A percentile compares a stretch with the other conserved stretches of the same genome.
These are phyloP conservation scores for Zele albiditarsus DNA, from an alignment of 2,888 invertebrate genomes.

Conservation along the genomic window DNA sequence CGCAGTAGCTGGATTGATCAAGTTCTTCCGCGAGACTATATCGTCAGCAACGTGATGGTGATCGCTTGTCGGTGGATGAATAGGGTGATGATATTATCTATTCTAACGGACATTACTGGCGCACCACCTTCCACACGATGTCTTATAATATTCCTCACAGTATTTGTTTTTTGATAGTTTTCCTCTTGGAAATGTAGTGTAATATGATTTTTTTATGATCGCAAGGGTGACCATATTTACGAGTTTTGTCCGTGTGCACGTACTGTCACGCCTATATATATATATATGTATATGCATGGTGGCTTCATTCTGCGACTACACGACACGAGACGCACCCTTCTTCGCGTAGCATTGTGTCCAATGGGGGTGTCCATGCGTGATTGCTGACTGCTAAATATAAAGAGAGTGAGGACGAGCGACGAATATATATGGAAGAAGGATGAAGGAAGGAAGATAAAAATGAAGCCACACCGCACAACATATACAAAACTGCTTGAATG, in stretches of 20 bases:
- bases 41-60: too few species aligned
- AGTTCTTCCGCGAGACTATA: too few species aligned
- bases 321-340: constrained; percentile 18
- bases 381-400: constrained; percentile 32
- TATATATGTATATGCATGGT: constrained; percentile 17
- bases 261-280: constrained; percentile 53
- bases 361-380: constrained; percentile 16
- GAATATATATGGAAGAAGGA: constrained; percentile 25
- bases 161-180: not conserved
- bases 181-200: constrained; percentile 21
- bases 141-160: not conserved
- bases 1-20: too few species aligned
- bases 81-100: too few species aligned
- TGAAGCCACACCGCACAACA: constrained; percentile 39
- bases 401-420: not conserved
- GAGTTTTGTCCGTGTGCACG: constrained; percentile 55
- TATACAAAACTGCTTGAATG: constrained; percentile 58
- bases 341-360: constrained; percentile 17
- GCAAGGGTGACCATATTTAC: constrained; percentile 58
- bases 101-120: not conserved
- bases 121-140: not conserved
- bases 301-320: constrained; percentile 37
- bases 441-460: constrained; percentile 30
- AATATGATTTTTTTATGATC: constrained; percentile 56
- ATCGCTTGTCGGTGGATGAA: too few species aligned